Base-by-base conservation (phyloP, 2,797 vertebrate species). In the Crypturellus tataupa region DNA sequence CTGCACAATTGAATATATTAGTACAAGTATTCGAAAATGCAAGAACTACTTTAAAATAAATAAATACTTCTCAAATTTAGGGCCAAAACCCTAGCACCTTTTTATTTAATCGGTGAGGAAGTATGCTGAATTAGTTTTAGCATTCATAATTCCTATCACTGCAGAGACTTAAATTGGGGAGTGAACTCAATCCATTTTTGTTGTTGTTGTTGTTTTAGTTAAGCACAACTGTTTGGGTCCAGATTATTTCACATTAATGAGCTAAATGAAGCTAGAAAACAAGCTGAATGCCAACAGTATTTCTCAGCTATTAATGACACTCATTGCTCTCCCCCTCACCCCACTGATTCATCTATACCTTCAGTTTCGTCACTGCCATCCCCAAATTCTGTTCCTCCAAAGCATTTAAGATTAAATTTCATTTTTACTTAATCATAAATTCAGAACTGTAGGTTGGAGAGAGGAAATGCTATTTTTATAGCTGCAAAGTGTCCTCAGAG, bases 21-120 rank as follows among this genome's bases (percentile, higher is more conserved):
- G 2, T 47, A 47, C 55, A 81, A 55, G 35, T 40, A 67, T 8
- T 49, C 17, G n/a, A n/a, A 80, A 80, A 65, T 9, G 5, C 5
- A 58, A 49, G 3, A 78, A 84, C 0, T 33, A 7, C 2, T 84
- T 84, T 64, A 68, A 80, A 64, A 62, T 8, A 83, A 64, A 62
- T 8, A 83, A 55, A 40, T 8, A 51, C 3, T 14, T 0, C 0
- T 10, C 21, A 72, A 55, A 78, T 51, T 78, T 46, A 77, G 9
- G 19, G 46, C 3, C 2, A 20, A 17, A 55, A 88, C 20, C 35
- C 0, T 0, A 82, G 29, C 19, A 53, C 2, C 46, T 0, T 23
- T 68, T 63, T 67, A 69, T 31, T 47, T 47, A 10, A 51, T 64
- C 11, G 56, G 29, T 20, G 4, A 80, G 5, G 20, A 80, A 73